Evolutionary conservation across 53 echinoderm and acorn worm species (phyloP), one percentile per base, ranked within the genome.

Genomic region (Paelopatides confundens): DNA sequence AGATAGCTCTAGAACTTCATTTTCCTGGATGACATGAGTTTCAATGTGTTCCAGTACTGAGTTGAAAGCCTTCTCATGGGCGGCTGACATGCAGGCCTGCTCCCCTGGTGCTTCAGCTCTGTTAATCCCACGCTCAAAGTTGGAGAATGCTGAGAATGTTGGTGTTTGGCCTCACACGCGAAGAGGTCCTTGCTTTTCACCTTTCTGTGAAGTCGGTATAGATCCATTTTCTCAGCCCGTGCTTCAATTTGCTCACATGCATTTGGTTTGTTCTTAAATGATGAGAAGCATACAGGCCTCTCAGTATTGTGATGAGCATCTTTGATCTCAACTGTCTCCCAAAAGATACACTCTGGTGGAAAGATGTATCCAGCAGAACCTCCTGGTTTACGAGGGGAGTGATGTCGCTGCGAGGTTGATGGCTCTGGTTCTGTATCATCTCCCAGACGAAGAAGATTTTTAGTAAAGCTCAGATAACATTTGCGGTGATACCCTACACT

Each of bases 331-430:
- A 66, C n/a, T 82, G 65, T 88, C 81, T 82, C 46, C 35, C 89
- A 88, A 81, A 65, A 88, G 66, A 88, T 88, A 82, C 89, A 88
- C 69, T 87, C 87, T 66, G 82, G 67, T 88, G 82, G 89, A 29
- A 82, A 82, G 31, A 88, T 46, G 63, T 63, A 50, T 68, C 68
- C 82, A 62, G 30, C 49, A 29, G 70, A 76, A 31, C 13, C 34
- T n/a, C n/a, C n/a, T n/a, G n/a, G n/a, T 58, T 33, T 71, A 35
- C 63, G 76, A 38, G 77, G 76, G 62, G 76, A 87, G n/a, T n/a
- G n/a, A 38, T 87, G 77, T 38, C 18, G 29, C 29, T 40, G 62
- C 35, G 52, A 77, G 11, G 65, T 63, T 77, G 78, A 87, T 87
- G 76, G 47, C 49, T 51, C 36, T 40, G 47, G 71, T 89, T 69